Conservation (phyloP, 2,797 vertebrate species). For the Aldrovandia affinis region DNA sequence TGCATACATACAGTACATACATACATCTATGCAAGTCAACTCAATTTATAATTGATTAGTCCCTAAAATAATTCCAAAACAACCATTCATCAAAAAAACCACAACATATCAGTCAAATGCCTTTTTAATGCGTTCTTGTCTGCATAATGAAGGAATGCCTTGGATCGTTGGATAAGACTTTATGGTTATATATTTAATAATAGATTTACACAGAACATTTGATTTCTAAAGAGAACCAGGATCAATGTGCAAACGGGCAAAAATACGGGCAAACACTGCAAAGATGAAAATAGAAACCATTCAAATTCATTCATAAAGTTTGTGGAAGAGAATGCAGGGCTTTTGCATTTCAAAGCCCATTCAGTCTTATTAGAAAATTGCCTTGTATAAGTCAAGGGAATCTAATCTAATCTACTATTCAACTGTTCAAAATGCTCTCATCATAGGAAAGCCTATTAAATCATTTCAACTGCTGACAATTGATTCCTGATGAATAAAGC, state of each 20-base stretch:
- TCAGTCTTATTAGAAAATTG: background rate
- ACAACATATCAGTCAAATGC: no score
- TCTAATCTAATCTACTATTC: conserved; percentile 6
- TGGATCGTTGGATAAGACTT: no score
- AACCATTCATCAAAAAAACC: no score
- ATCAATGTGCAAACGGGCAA: background rate
- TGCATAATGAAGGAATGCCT: no score
- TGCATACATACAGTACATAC: no score
- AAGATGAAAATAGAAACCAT: background rate
- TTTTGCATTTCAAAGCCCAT: background rate
- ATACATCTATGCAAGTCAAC: no score
- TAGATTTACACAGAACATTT: no score
- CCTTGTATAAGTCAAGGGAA: background rate
- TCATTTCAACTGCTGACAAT: background rate
- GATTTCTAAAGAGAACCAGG: no score
- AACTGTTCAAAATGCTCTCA: background rate
- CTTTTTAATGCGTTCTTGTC: no score
- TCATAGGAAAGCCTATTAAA: background rate
- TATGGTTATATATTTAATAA: no score
- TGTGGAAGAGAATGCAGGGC: background rate
- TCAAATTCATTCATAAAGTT: background rate
- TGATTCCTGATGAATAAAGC: background rate
- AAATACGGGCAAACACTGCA: background rate
- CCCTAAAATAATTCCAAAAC: no score
- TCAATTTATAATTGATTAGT: no score